Percentiles rank a stretch among this genome's conserved stretches.
These are phyloP conservation scores for Phymastichus coffea DNA, from an alignment of 1,140 invertebrate species.

Conservation along the genomic window DNA sequence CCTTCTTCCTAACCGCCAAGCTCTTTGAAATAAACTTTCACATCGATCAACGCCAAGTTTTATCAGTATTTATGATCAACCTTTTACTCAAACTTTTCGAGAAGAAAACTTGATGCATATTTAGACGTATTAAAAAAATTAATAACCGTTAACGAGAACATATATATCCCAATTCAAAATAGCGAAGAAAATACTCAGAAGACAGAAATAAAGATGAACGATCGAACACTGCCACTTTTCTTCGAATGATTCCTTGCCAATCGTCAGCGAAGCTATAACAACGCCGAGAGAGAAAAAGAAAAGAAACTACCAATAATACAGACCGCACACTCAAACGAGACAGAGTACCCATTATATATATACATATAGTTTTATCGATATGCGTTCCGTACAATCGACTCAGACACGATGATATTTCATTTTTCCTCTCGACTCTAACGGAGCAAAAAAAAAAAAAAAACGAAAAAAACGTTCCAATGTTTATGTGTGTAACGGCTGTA, in stretches of 20 bases:
- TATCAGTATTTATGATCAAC: too few species aligned
- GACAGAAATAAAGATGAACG: not conserved
- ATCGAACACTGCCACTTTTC: conserved; percentile 17
- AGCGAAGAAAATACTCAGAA: not conserved
- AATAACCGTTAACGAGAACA: not conserved
- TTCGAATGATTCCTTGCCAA: conserved; percentile 2
- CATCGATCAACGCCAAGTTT: too few species aligned
- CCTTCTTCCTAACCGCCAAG: too few species aligned
- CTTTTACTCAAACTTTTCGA: too few species aligned
- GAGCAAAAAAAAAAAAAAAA: too few species aligned
- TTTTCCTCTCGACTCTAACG: not conserved
- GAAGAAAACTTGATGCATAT: too few species aligned
- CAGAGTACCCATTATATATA: conserved; percentile 3
- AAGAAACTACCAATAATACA: not conserved
- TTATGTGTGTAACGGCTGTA: conserved; percentile 6
- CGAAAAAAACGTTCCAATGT: conserved; percentile 1
- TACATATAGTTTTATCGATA: conserved; percentile 16
- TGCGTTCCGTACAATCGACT: conserved; percentile 23
- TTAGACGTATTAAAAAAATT: not conserved
- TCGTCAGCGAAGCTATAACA: not conserved
- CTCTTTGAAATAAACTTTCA: too few species aligned
- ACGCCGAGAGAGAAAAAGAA: too few species aligned
- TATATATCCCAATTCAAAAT: not conserved
- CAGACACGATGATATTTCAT: conserved; percentile 22
- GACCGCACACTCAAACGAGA: conserved; percentile 13